These are phyloP conservation scores for Phyllotreta cruciferae DNA, from an alignment of 2,888 invertebrate genomes.

Conservation along the genomic window DNA sequence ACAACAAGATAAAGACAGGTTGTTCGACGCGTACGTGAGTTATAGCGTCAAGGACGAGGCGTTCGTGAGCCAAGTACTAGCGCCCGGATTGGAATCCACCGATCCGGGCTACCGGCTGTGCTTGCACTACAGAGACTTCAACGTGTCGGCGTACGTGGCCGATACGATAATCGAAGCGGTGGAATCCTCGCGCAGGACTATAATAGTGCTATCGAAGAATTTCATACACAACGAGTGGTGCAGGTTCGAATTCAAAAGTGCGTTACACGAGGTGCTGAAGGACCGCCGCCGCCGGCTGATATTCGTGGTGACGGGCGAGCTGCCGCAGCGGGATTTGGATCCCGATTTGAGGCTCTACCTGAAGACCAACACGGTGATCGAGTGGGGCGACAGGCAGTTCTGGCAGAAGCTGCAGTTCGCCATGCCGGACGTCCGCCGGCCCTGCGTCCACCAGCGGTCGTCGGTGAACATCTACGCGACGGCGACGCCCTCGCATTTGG, in stretches of 20 bases:
- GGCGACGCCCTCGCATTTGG: conserved; percentile 58
- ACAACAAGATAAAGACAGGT: conserved; percentile 81
- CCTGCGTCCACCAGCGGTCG: conserved; percentile 70
- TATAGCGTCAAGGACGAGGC: conserved; percentile 93
- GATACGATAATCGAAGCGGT: conserved; percentile 94
- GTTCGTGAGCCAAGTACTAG: conserved; percentile 88
- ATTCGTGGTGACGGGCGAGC: conserved; percentile 87
- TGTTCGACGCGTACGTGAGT: conserved; percentile 94
- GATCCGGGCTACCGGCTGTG: conserved; percentile 87
- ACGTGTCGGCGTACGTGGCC: conserved; percentile 85
- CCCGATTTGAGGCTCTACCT: conserved; percentile 89
- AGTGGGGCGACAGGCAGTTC: conserved; percentile 94
- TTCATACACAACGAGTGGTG: conserved; percentile 97
- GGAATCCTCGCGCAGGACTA: conserved; percentile 87
- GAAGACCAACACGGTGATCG: conserved; percentile 89
- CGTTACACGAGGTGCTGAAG: conserved; percentile 88
- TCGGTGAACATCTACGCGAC: conserved; percentile 78
- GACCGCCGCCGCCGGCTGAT: conserved; percentile 86
- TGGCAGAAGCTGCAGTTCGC: conserved; percentile 95
- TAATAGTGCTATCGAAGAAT: conserved; percentile 89
- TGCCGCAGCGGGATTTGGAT: conserved; percentile 88
- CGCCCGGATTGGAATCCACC: conserved; percentile 83
- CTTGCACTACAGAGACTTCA: conserved; percentile 90
- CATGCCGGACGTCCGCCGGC: conserved; percentile 79
- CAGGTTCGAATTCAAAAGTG: conserved; percentile 92